These are phyloP conservation scores for Oncorhynchus nerka DNA, from an alignment of 2,113 vertebrate species.

Conservation along the genomic window DNA sequence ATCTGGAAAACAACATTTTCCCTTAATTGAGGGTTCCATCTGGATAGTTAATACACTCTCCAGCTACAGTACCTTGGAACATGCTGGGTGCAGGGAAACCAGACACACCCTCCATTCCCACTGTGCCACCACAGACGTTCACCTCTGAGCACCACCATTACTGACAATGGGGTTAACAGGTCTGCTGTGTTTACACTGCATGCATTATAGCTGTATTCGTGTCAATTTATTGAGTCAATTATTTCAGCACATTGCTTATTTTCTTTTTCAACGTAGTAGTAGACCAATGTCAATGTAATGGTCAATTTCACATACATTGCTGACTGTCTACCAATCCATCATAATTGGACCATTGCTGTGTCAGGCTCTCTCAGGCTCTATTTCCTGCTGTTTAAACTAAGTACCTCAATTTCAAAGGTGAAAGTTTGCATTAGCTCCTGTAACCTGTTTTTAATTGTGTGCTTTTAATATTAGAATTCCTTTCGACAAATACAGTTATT, in stretches of 20 bases:
- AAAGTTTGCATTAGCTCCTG: neutral
- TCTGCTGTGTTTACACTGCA: neutral
- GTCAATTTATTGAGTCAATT: neutral
- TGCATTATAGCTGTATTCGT: neutral
- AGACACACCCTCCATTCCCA: neutral
- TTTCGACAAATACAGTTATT: neutral
- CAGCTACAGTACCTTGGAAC: neutral
- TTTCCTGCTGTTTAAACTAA: neutral
- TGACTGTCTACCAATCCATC: neutral
- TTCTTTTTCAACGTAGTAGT: neutral
- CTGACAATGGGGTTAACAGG: neutral
- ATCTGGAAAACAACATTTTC: slow-evolving; percentile 38
- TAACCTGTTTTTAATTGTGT: neutral
- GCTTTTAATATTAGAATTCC: neutral
- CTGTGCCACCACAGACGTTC: too few relatives aligned
- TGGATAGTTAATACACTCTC: slow-evolving; percentile 20
- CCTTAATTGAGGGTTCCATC: slow-evolving; percentile 38
- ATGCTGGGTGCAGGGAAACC: neutral
- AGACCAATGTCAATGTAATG: neutral
- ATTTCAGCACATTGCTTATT: neutral
- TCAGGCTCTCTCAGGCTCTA: neutral
- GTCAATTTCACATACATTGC: neutral
- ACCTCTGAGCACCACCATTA: neutral
- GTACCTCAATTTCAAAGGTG: neutral
- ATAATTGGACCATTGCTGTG: neutral